A percentile compares a stretch with the other conserved stretches of the same genome.
Evolutionary conservation across 2,113 vertebrate species (phyloP).

Genomic region (Dendrocopos noguchii): DNA sequence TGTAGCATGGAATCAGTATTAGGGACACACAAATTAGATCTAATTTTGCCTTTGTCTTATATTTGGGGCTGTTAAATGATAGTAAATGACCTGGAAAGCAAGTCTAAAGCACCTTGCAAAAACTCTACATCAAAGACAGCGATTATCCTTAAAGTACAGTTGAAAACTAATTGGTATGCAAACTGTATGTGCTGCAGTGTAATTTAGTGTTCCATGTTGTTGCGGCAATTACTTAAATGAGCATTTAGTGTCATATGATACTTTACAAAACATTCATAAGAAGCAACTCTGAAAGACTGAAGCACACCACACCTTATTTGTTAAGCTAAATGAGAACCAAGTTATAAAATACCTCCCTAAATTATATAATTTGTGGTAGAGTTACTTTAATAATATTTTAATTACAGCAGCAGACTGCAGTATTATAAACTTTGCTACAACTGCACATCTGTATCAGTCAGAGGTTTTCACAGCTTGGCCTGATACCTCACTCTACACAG

Average conservation of each 20-base stretch:
- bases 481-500: not conserved
- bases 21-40: not conserved
- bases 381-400: not conserved
- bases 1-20: not conserved
- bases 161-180: conserved; percentile 31
- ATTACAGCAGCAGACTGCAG: not conserved
- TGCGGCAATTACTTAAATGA: not conserved
- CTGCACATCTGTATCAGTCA: not conserved
- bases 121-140: conserved; percentile 5
- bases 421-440: not conserved
- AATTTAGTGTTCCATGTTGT: not conserved
- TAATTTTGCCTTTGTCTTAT: not conserved
- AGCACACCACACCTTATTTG: not conserved
- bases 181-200: not conserved
- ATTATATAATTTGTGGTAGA: not conserved
- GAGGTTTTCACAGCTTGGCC: not conserved
- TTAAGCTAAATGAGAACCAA: not conserved
- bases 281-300: not conserved
- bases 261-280: not conserved
- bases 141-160: conserved; percentile 38
- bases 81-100: conserved; percentile 29
- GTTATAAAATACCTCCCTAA: not conserved
- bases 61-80: not conserved
- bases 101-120: conserved; percentile 32
- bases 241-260: not conserved